Evolutionary conservation across 2,797 vertebrate species (phyloP).

Genomic region (Danio albolineatus): DNA sequence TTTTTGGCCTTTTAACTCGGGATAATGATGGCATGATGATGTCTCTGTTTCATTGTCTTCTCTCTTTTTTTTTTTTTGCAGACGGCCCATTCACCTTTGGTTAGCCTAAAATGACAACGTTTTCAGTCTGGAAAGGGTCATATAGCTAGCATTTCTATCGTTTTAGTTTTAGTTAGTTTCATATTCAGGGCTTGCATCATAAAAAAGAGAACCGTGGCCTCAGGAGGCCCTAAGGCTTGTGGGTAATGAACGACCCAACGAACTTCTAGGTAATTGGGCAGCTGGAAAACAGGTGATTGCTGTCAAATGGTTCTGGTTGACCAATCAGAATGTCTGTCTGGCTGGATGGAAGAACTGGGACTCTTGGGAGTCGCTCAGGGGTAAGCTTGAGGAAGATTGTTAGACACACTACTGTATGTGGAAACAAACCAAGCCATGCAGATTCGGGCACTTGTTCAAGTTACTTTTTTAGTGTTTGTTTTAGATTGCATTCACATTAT

Average conservation of each 20-base stretch:
- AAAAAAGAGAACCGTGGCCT: slow-evolving; percentile 53
- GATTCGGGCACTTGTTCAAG: slow-evolving; percentile 38
- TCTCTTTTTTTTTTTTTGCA: not conserved
- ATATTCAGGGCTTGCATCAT: slow-evolving; percentile 31
- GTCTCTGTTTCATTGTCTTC: slow-evolving; percentile 34
- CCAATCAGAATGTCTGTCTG: slow-evolving; percentile 73
- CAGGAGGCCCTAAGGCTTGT: slow-evolving; percentile 71
- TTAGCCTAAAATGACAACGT: not conserved
- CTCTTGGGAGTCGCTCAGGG: slow-evolving; percentile 63
- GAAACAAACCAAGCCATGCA: slow-evolving; percentile 66
- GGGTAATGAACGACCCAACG: slow-evolving; percentile 76
- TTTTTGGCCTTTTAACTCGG: slow-evolving; percentile 74
- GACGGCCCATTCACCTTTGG: slow-evolving; percentile 11
- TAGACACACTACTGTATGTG: slow-evolving; percentile 63
- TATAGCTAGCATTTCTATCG: not conserved
- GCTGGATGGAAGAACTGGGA: slow-evolving; percentile 66
- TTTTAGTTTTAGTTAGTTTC: slow-evolving; percentile 3
- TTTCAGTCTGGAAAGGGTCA: not conserved
- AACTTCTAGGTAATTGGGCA: slow-evolving; percentile 81
- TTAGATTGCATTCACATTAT: not conserved
- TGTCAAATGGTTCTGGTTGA: slow-evolving; percentile 76
- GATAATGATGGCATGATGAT: slow-evolving; percentile 70
- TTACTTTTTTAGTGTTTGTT: not conserved
- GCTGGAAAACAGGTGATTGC: slow-evolving; percentile 77
- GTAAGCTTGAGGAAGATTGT: slow-evolving; percentile 58